These are phyloP conservation scores for Collichthys lucidus DNA, from an alignment of 2,113 vertebrate species.

Conservation along the genomic window DNA sequence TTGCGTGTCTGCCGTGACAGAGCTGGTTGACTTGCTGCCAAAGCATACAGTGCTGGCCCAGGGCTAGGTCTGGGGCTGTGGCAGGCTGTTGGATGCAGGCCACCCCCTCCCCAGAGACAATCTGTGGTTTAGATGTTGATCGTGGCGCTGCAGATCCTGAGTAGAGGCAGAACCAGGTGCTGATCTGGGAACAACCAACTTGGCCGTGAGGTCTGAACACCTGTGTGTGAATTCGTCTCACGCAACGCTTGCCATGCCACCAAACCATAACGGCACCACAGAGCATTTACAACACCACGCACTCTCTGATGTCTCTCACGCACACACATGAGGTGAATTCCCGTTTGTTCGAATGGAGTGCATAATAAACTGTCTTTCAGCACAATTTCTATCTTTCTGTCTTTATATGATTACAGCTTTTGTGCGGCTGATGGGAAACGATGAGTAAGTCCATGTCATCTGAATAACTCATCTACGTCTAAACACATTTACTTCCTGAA, in stretches of 20 bases:
- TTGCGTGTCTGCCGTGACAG: conserved; percentile 52
- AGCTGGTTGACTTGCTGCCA: conserved; percentile 63
- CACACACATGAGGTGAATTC: conserved; percentile 1
- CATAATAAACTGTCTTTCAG: background rate
- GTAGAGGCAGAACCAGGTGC: conserved; percentile 53
- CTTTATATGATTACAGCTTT: conserved; percentile 6
- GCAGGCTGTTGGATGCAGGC: conserved; percentile 28
- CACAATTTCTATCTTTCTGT: background rate
- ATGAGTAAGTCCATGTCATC: conserved; percentile 4
- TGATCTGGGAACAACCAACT: conserved; percentile 32
- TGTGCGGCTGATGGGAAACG: conserved; percentile 12
- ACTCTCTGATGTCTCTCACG: conserved; percentile 35
- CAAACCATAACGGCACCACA: conserved; percentile 19
- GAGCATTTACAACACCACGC: background rate
- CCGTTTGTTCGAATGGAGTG: conserved; percentile 2
- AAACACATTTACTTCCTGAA: background rate
- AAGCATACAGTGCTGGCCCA: conserved; percentile 51
- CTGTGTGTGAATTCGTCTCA: conserved; percentile 58
- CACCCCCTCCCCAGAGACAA: background rate
- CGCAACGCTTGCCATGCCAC: conserved; percentile 1
- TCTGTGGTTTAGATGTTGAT: conserved; percentile 57
- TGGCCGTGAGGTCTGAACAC: conserved; percentile 58
- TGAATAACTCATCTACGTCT: background rate
- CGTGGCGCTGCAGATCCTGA: conserved; percentile 23
- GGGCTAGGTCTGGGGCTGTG: conserved; percentile 10